Evolutionary conservation across 2,113 vertebrate species (phyloP).

Genomic region (Sterna hirundo): DNA sequence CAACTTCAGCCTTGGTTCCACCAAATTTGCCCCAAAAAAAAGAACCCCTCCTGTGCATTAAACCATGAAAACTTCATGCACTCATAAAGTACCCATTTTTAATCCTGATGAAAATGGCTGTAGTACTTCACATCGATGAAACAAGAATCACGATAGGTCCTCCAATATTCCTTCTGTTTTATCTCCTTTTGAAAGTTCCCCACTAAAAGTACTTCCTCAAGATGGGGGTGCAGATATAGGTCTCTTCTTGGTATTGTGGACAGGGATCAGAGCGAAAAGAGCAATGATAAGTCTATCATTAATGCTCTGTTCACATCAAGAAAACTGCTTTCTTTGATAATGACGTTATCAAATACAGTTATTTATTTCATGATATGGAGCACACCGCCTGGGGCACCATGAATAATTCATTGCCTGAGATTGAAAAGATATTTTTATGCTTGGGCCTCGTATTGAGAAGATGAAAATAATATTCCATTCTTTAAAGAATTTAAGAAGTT

Average conservation of each 20-base stretch:
- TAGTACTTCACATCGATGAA: not conserved
- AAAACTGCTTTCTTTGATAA: slow-evolving; percentile 52
- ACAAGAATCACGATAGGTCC: not conserved
- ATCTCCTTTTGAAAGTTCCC: not conserved
- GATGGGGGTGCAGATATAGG: not conserved
- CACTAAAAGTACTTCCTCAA: not conserved
- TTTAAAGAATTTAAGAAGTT: slow-evolving; percentile 28
- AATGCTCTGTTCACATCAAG: slow-evolving; percentile 29
- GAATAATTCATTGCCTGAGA: slow-evolving; percentile 57
- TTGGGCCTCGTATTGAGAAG: not conserved
- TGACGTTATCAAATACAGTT: slow-evolving; percentile 56
- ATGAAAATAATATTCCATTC: slow-evolving; percentile 35
- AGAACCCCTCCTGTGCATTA: not conserved
- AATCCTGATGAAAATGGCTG: not conserved
- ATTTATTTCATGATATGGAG: slow-evolving; percentile 61
- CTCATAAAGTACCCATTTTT: not conserved
- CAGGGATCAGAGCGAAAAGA: slow-evolving; percentile 14
- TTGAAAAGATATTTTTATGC: slow-evolving; percentile 60
- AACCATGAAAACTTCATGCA: not conserved
- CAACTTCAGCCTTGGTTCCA: not conserved
- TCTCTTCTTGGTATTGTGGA: not conserved
- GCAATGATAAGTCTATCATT: not conserved
- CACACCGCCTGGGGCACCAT: not conserved
- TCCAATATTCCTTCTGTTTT: not conserved
- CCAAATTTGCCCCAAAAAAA: not conserved